phyloP scores from a whole-genome alignment of 2,113 vertebrate genomes.

The Hippocampus comes region DNA sequence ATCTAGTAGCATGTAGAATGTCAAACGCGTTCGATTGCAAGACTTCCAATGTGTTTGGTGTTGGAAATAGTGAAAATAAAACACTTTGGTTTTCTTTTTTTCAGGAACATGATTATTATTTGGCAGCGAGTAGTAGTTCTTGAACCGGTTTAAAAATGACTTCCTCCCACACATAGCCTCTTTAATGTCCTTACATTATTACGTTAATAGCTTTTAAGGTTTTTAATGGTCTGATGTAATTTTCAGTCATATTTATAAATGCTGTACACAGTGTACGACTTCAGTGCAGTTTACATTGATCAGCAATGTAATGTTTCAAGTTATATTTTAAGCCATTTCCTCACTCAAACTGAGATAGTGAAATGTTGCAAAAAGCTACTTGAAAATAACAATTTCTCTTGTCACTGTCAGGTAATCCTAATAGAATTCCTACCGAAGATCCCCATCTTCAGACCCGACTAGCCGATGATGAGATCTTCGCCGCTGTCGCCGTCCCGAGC shows the following conservation, averaged over 20 bases:
- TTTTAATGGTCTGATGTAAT: too few relatives aligned
- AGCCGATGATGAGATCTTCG: slow-evolving; percentile 75
- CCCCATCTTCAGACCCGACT: slow-evolving; percentile 98
- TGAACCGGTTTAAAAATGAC: too few relatives aligned
- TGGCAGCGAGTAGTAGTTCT: too few relatives aligned
- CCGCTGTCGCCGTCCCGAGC: slow-evolving; percentile 62
- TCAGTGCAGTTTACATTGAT: background rate
- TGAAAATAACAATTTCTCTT: slow-evolving; percentile 18
- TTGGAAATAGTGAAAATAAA: too few relatives aligned
- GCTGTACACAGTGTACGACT: too few relatives aligned
- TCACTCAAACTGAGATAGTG: background rate
- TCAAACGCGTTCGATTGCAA: background rate
- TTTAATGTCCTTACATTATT: too few relatives aligned
- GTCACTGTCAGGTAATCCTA: slow-evolving; percentile 86
- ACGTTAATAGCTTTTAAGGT: too few relatives aligned
- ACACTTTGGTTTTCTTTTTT: too few relatives aligned
- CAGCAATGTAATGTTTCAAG: background rate
- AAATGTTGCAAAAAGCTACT: background rate
- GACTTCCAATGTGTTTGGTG: too few relatives aligned
- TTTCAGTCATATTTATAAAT: too few relatives aligned
- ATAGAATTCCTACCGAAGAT: slow-evolving; percentile 99
- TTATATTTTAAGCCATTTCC: background rate
- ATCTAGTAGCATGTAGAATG: background rate
- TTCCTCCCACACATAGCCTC: too few relatives aligned
- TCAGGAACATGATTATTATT: too few relatives aligned